These are phyloP conservation scores for Aphaenogaster floridana DNA, from an alignment of 1,140 invertebrate genomes.

Conservation along the genomic window DNA sequence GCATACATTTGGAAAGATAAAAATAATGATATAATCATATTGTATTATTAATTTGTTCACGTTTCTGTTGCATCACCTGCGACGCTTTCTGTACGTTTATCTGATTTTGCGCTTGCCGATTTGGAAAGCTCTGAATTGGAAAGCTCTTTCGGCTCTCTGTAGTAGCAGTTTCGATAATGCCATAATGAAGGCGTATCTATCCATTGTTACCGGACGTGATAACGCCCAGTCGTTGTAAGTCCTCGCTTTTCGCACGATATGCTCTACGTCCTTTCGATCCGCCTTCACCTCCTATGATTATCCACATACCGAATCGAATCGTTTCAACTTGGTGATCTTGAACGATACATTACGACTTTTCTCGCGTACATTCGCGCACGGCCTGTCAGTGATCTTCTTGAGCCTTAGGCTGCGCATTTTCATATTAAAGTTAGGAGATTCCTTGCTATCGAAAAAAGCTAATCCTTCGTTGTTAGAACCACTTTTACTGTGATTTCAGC, in stretches of 20 bases:
- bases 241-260: neutral
- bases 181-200: slow-evolving; percentile 29
- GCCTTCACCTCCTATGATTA: slow-evolving; percentile 52
- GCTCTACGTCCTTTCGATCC: slow-evolving; percentile 36
- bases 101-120: neutral
- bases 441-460: neutral
- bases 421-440: neutral
- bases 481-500: neutral
- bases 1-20: neutral
- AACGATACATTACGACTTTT: slow-evolving; percentile 68
- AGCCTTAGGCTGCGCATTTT: neutral
- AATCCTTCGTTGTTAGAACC: neutral
- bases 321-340: slow-evolving; percentile 67
- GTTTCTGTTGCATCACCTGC: neutral
- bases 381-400: neutral
- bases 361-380: slow-evolving; percentile 45
- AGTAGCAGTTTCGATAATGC: neutral
- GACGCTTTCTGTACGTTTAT: neutral
- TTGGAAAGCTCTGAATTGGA: neutral
- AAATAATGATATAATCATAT: neutral
- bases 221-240: slow-evolving; percentile 1
- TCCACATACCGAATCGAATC: slow-evolving; percentile 67
- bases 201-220: slow-evolving; percentile 30
- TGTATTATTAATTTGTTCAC: neutral
- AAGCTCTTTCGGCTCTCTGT: neutral